These are phyloP conservation scores for Helogale parvula DNA, from an alignment of 2,113 vertebrate genomes.

Conservation along the genomic window DNA sequence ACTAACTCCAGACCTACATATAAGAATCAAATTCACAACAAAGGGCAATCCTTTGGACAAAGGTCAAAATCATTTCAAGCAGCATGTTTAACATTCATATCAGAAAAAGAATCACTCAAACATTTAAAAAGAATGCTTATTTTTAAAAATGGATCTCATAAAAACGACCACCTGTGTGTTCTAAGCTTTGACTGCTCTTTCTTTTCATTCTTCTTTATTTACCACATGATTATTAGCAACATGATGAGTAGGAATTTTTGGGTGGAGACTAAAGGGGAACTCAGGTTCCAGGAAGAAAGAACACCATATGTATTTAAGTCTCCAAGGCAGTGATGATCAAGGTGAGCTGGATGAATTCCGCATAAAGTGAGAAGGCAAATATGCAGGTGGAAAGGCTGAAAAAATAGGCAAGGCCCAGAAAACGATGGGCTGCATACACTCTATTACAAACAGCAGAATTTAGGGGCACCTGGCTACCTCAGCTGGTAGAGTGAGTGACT, in stretches of 20 bases:
- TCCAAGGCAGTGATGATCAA: constrained; percentile 24
- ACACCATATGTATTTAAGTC: neutral
- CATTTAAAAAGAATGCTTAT: neutral
- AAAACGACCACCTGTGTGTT: neutral
- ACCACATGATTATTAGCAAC: neutral
- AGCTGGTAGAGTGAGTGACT: no score
- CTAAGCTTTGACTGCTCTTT: constrained; percentile 28
- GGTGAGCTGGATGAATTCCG: neutral
- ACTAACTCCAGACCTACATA: neutral
- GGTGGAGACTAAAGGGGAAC: neutral
- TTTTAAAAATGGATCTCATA: neutral
- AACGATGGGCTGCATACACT: neutral
- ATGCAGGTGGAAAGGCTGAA: neutral
- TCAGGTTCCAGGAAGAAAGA: neutral
- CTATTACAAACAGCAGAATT: constrained; percentile 6
- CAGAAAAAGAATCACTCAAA: neutral
- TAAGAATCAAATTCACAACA: constrained; percentile 31
- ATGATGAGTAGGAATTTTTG: neutral
- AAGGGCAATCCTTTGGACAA: constrained; percentile 6
- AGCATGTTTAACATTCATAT: constrained; percentile 8
- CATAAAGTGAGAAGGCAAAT: neutral
- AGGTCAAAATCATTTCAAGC: constrained; percentile 47
- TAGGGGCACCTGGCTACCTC: neutral
- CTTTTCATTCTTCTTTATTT: neutral
- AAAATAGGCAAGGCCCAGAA: neutral